Evolutionary conservation across 2,113 vertebrate genomes (phyloP), one percentile per base, ranked within the genome.

Genomic region (Verasper variegatus): DNA sequence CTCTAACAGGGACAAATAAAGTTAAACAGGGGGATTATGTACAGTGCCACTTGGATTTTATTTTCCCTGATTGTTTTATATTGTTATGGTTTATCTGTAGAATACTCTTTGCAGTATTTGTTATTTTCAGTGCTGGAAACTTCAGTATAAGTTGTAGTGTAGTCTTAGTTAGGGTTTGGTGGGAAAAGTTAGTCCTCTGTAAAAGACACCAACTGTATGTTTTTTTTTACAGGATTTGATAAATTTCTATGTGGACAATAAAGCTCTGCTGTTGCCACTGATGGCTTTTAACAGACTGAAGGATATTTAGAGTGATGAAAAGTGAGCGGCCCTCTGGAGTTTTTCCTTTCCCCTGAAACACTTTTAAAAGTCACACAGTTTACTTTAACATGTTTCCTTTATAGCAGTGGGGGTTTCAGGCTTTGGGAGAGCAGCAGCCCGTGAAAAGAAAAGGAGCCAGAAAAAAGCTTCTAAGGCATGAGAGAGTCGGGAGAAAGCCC

Each of bases 401-500:
- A 63, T 9, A 71, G 69, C 65, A 23, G 40, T 31, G 10, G 12
- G 35, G 31, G 13, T 59, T 55, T 52, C 51, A 56, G 37, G 27
- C 47, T 79, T 76, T 35, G 37, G 9, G 21, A 57, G 63, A 58
- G 18, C 61, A 49, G n/a, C 9, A 2, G 74, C 42, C 31, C 79
- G 67, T 37, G 24, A 57, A 74, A 63, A 51, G 47, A 76, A 70
- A 61, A 52, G 1, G 57, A 82, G 66, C 68, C 68, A n/a, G 51
- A 47, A 45, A 76, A 65, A 83, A 72, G 61, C 80, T 81, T 26
- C 67, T 1, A 49, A 49, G 71, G 65, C 40, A 60, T 45, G 63
- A 79, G 68, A 73, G 26, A 61, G 66, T 71, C 18, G 40, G 80
- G 75, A 82, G 83, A 88, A 86, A 88, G 74, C 81, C 21, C 79